phyloP scores from a whole-genome alignment of 2,888 invertebrate species.

The Clostera curtula region DNA sequence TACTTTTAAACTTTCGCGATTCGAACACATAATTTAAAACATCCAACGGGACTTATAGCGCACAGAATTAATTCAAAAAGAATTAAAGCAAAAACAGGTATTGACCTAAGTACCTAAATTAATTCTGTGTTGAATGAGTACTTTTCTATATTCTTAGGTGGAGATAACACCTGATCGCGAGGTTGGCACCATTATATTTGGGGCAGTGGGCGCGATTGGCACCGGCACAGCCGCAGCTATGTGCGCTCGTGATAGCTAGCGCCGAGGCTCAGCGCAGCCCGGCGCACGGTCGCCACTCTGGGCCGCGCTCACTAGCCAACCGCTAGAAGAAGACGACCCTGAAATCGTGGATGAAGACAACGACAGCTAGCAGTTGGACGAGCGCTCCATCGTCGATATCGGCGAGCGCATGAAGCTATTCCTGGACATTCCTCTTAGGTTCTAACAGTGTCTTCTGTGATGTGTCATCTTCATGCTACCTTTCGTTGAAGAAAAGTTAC shows the following conservation, averaged over 20 bases:
- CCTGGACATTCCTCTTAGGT: slow-evolving; percentile 75
- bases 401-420: slow-evolving; percentile 73
- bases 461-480: no score
- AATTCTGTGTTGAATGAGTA: no score
- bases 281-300: slow-evolving; percentile 81
- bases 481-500: no score
- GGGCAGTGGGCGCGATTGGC: slow-evolving; percentile 38
- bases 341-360: slow-evolving; percentile 41
- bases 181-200: slow-evolving; percentile 57
- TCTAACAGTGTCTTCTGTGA: slow-evolving; percentile 34
- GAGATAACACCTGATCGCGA: slow-evolving; percentile 70
- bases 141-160: slow-evolving; percentile 33
- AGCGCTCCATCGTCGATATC: slow-evolving; percentile 71
- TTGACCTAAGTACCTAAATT: no score
- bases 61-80: no score
- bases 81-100: no score
- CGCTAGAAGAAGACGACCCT: slow-evolving; percentile 51
- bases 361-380: slow-evolving; percentile 75
- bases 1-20: no score
- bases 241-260: slow-evolving; percentile 75
- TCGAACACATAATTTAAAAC: no score
- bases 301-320: slow-evolving; percentile 86
- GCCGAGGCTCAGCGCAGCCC: slow-evolving; percentile 63
- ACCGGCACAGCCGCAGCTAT: slow-evolving; percentile 52
- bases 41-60: no score